phyloP scores from a whole-genome alignment of 2,888 invertebrate species.

The Priocnemis perturbator region DNA sequence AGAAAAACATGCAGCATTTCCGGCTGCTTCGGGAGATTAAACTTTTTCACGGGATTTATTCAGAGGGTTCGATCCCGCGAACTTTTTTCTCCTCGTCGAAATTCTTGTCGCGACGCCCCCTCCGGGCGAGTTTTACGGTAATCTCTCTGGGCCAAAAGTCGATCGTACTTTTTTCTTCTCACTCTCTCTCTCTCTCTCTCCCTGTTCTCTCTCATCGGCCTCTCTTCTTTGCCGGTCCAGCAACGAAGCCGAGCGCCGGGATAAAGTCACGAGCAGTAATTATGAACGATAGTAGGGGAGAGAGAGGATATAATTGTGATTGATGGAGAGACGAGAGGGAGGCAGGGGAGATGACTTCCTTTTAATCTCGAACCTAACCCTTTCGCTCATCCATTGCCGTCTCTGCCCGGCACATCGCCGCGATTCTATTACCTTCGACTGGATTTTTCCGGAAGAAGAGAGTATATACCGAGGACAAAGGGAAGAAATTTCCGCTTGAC shows the following conservation, averaged over 20 bases:
- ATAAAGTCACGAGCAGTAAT: constrained; percentile 74
- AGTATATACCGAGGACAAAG: constrained; percentile 8
- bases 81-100: constrained; percentile 30
- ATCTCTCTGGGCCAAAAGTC: constrained; percentile 42
- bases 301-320: constrained; percentile 73
- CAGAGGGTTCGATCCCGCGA: constrained; percentile 24
- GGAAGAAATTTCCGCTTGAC: constrained; percentile 17
- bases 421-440: constrained; percentile 60
- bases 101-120: constrained; percentile 21
- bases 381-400: constrained; percentile 67
- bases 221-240: constrained; percentile 26
- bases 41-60: constrained; percentile 20
- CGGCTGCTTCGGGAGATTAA: constrained; percentile 27
- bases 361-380: constrained; percentile 74
- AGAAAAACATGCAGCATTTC: constrained; percentile 22
- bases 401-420: constrained; percentile 60
- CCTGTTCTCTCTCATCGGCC: neutral
- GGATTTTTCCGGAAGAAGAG: constrained; percentile 41
- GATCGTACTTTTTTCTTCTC: constrained; percentile 27
- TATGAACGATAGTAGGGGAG: constrained; percentile 71
- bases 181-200: constrained; percentile 8
- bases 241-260: constrained; percentile 50
- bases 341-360: constrained; percentile 71
- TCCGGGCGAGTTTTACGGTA: constrained; percentile 30
- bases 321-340: constrained; percentile 70